phyloP scores from a whole-genome alignment of 2,797 vertebrate genomes.

The Myotis pilosus region DNA sequence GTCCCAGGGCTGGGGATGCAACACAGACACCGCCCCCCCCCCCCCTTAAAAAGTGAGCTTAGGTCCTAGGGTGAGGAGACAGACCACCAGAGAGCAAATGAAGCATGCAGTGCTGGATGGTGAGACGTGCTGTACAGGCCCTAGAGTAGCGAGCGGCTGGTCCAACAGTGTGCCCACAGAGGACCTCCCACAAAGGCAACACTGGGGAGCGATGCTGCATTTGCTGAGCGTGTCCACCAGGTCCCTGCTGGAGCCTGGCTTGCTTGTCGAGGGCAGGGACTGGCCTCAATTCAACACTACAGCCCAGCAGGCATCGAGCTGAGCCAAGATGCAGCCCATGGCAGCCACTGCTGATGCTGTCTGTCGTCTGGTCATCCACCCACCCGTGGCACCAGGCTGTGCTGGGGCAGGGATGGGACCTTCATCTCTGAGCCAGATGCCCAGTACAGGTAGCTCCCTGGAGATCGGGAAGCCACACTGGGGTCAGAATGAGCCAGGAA shows the following conservation, averaged over 20 bases:
- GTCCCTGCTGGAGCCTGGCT: background rate
- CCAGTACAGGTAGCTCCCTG: background rate
- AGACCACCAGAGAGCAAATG: too few species aligned
- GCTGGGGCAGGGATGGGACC: background rate
- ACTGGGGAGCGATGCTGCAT: rapidly evolving
- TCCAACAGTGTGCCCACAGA: background rate
- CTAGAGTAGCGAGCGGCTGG: background rate
- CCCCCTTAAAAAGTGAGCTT: background rate
- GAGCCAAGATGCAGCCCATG: background rate
- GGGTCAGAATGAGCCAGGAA: background rate
- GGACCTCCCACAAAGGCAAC: background rate
- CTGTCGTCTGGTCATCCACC: background rate
- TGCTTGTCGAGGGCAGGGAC: background rate
- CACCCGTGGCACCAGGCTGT: background rate
- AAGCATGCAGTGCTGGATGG: background rate
- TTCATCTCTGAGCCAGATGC: background rate
- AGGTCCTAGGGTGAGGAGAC: background rate
- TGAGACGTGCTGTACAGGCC: rapidly evolving
- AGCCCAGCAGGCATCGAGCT: rapidly evolving
- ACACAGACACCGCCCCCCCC: background rate
- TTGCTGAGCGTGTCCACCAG: background rate
- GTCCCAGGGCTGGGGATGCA: background rate
- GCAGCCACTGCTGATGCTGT: background rate
- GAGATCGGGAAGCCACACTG: background rate
- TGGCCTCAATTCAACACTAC: background rate